Conservation (phyloP, 2,888 invertebrate genomes). For the Chloroclystis v-ata region DNA sequence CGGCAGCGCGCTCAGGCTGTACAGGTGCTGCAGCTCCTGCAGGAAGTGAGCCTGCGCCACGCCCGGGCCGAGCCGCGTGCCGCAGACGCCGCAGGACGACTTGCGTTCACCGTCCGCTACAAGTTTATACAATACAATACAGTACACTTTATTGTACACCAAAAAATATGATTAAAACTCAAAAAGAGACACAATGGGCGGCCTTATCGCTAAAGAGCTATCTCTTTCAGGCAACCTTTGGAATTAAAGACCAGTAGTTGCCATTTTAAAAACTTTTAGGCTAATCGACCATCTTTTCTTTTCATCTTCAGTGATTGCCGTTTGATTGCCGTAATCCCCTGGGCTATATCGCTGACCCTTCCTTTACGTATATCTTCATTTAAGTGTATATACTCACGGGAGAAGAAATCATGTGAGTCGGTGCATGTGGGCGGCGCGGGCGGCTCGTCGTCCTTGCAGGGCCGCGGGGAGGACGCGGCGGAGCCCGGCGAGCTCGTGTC, state of each 20-base stretch:
- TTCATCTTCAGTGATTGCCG: too few species aligned
- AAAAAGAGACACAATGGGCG: too few species aligned
- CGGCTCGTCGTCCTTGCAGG: conserved; percentile 70
- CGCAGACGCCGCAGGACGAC: conserved; percentile 72
- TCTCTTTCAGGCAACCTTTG: too few species aligned
- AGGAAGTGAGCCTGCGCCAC: conserved; percentile 74
- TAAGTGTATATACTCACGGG: conserved; percentile 48
- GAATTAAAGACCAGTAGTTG: too few species aligned
- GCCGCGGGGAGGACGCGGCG: conserved; percentile 70
- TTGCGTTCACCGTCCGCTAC: conserved; percentile 73
- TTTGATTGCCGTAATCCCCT: too few species aligned
- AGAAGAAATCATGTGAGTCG: conserved; percentile 70
- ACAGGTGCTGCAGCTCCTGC: conserved; percentile 71
- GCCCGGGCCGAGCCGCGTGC: conserved; percentile 69
- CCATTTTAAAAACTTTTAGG: too few species aligned
- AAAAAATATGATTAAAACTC: too few species aligned
- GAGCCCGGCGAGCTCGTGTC: conserved; percentile 75
- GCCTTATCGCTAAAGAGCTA: too few species aligned
- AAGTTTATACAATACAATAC: too few species aligned
- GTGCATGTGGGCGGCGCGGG: conserved; percentile 55
- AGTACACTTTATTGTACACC: too few species aligned
- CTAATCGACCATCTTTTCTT: too few species aligned
- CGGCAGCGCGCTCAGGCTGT: conserved; percentile 70
- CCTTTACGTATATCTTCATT: too few species aligned
- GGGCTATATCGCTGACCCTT: background rate